Evolutionary conservation across 1,140 invertebrate species (phyloP).

Genomic region (Psix sp.): DNA sequence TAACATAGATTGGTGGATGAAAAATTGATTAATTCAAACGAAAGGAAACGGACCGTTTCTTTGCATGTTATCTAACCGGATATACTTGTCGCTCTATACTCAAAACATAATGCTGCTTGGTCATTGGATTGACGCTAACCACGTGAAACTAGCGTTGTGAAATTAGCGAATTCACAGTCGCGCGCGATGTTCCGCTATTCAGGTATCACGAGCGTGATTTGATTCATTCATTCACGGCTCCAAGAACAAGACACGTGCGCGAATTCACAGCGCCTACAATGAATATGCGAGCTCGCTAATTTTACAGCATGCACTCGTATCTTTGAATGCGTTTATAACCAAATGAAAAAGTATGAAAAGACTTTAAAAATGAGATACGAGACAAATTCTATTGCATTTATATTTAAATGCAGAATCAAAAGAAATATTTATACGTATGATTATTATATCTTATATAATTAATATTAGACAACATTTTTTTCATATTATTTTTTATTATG

Average conservation of each 20-base stretch:
- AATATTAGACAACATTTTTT: too few relatives aligned
- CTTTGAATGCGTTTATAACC: too few relatives aligned
- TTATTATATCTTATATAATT: too few relatives aligned
- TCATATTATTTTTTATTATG: too few relatives aligned
- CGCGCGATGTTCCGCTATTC: slow-evolving; percentile 39
- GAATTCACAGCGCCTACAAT: not conserved
- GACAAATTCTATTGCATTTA: too few relatives aligned
- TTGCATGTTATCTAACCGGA: slow-evolving; percentile 32
- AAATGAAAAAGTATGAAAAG: too few relatives aligned
- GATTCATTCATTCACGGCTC: slow-evolving; percentile 57
- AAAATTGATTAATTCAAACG: slow-evolving; percentile 5
- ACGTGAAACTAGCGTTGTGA: slow-evolving; percentile 59
- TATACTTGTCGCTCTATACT: slow-evolving; percentile 29
- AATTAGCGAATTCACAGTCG: slow-evolving; percentile 60
- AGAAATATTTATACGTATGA: too few relatives aligned
- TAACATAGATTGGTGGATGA: not conserved
- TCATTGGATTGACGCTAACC: slow-evolving; percentile 53
- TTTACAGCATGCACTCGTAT: not conserved
- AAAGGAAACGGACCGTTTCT: slow-evolving; percentile 7
- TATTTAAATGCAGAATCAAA: too few relatives aligned
- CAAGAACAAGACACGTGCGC: slow-evolving; percentile 24
- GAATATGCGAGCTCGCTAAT: slow-evolving; percentile 3
- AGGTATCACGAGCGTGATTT: slow-evolving; percentile 16
- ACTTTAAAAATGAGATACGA: too few relatives aligned
- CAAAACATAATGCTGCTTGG: slow-evolving; percentile 22